Conservation (phyloP, 2,797 vertebrate species). For the Cossypha heuglini region DNA sequence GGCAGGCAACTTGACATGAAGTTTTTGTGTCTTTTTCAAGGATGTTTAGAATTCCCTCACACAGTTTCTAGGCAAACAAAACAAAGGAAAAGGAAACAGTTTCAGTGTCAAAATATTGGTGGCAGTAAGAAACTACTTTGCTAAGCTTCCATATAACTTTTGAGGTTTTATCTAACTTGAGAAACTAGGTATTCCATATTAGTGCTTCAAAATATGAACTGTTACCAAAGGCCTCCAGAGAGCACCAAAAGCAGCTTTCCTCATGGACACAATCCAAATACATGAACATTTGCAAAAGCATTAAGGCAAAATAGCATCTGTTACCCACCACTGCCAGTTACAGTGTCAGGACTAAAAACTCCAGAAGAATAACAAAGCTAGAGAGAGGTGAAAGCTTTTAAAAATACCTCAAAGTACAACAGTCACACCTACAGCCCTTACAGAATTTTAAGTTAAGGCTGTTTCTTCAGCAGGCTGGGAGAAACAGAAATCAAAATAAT, state of each 20-base stretch:
- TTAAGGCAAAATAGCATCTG: background rate
- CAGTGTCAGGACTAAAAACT: background rate
- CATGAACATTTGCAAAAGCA: background rate
- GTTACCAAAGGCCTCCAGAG: background rate
- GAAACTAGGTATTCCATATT: background rate
- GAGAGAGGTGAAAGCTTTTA: background rate
- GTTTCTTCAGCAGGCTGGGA: background rate
- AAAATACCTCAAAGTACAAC: background rate
- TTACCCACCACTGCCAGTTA: background rate
- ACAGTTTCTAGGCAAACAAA: slow-evolving; percentile 83
- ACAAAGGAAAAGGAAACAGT: background rate
- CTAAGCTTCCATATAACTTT: background rate
- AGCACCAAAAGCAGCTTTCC: background rate
- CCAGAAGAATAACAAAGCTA: background rate
- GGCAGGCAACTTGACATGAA: slow-evolving; percentile 86
- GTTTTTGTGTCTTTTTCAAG: slow-evolving; percentile 82
- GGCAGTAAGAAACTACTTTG: background rate
- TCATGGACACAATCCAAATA: background rate
- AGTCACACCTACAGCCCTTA: background rate
- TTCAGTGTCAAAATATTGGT: background rate
- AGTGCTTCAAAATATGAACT: background rate
- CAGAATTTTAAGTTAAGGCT: background rate
- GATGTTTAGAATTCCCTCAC: slow-evolving; percentile 84
- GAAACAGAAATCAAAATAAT: background rate
- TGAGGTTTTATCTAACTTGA: background rate